These are phyloP conservation scores for Polydesmus complanatus DNA, from an alignment of 2,888 invertebrate species.

Conservation along the genomic window DNA sequence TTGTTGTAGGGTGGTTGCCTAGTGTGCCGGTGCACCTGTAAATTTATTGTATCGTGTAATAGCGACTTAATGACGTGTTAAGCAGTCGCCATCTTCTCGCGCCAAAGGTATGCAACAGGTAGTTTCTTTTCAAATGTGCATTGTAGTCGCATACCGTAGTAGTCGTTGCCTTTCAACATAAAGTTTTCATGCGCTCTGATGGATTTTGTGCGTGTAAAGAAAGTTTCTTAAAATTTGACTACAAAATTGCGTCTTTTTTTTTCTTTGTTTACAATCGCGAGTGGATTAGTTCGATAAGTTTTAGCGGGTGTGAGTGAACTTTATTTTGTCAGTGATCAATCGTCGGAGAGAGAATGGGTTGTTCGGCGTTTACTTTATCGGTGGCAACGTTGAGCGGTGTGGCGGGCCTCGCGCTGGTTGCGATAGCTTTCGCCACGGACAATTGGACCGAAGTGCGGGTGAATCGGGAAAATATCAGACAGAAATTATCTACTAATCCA, in stretches of 20 bases:
- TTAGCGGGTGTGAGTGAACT: background rate
- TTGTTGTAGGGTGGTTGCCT: too few relatives aligned
- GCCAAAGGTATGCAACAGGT: background rate
- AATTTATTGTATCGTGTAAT: too few relatives aligned
- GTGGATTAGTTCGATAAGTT: background rate
- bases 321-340: background rate
- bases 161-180: background rate
- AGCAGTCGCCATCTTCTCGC: background rate
- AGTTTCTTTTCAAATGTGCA: background rate
- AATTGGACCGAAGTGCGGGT: constrained; percentile 94
- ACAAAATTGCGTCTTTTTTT: too few relatives aligned
- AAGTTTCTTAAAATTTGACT: background rate
- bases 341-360: constrained; percentile 21
- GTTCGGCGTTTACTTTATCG: constrained; percentile 71
- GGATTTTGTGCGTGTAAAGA: background rate
- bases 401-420: constrained; percentile 79
- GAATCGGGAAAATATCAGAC: constrained; percentile 64
- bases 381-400: constrained; percentile 91
- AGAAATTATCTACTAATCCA: constrained; percentile 22
- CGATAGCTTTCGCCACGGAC: constrained; percentile 90
- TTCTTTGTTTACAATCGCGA: background rate
- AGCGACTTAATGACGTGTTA: too few relatives aligned
- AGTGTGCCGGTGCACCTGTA: too few relatives aligned
- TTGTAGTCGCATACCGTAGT: background rate
- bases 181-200: background rate